Evolutionary conservation across 2,797 vertebrate genomes (phyloP).

Genomic region (Poeciliopsis gracilis): DNA sequence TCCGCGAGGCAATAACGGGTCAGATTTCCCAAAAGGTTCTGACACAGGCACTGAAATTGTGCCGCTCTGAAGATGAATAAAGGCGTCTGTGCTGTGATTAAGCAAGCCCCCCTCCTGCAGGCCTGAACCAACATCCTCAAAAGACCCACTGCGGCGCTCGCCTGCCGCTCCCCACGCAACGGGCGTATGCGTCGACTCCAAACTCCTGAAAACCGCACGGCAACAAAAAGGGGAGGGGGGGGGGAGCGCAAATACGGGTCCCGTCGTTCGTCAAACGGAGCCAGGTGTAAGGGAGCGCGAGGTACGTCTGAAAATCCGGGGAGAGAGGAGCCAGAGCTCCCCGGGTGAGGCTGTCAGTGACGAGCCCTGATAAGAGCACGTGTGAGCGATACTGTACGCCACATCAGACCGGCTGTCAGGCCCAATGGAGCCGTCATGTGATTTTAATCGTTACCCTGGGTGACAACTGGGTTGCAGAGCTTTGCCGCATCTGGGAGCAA

Average conservation of each 20-base stretch:
- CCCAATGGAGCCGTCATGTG: slow-evolving; percentile 50
- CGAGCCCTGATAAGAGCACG: slow-evolving; percentile 56
- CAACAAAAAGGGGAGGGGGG: fast-evolving
- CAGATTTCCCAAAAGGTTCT: slow-evolving; percentile 78
- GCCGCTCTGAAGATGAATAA: slow-evolving; percentile 76
- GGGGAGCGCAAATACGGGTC: slow-evolving; percentile 19
- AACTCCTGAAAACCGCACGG: slow-evolving; percentile 4
- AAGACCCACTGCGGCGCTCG: slow-evolving; percentile 56
- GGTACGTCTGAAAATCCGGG: slow-evolving; percentile 21
- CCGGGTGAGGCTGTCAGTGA: slow-evolving; percentile 45
- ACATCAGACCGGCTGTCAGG: slow-evolving; percentile 64
- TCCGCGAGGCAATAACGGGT: slow-evolving; percentile 71
- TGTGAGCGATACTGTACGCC: slow-evolving; percentile 46
- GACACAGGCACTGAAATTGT: slow-evolving; percentile 70
- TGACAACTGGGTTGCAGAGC: slow-evolving; percentile 52
- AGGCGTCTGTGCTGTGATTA: slow-evolving; percentile 77
- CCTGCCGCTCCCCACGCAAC: slow-evolving; percentile 34
- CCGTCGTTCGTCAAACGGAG: slow-evolving; percentile 53
- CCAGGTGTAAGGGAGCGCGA: slow-evolving; percentile 19
- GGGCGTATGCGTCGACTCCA: slow-evolving; percentile 13
- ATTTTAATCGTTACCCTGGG: slow-evolving; percentile 67
- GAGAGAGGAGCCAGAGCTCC: slow-evolving; percentile 24
- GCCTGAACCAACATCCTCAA: slow-evolving; percentile 69
- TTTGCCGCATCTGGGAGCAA: slow-evolving; percentile 68
- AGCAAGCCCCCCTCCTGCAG: slow-evolving; percentile 68